phyloP scores from a whole-genome alignment of 2,113 vertebrate genomes.

The Crotalus viridis region DNA sequence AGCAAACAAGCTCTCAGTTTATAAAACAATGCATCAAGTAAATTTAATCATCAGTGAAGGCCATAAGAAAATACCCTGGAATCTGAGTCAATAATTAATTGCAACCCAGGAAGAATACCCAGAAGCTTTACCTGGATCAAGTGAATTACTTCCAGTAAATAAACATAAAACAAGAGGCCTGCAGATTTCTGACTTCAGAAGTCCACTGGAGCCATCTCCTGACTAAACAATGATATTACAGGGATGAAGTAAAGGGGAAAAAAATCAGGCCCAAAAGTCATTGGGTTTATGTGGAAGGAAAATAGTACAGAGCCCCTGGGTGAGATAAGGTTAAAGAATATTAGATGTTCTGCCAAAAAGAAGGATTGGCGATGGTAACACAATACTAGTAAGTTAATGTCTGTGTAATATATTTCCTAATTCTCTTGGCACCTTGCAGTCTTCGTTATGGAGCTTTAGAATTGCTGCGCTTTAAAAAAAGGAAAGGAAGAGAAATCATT shows the following conservation, averaged over 20 bases:
- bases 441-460: neutral
- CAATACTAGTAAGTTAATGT: neutral
- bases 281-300: neutral
- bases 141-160: neutral
- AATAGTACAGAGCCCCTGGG: neutral
- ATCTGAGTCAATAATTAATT: neutral
- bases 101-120: neutral
- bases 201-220: neutral
- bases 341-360: neutral
- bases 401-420: neutral
- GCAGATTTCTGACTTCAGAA: neutral
- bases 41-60: neutral
- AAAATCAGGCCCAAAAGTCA: neutral
- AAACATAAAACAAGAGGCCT: neutral
- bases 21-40: neutral
- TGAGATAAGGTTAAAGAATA: neutral
- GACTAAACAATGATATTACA: neutral
- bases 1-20: neutral
- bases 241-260: neutral
- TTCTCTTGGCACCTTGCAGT: neutral
- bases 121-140: neutral
- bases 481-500: neutral
- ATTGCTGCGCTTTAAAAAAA: neutral
- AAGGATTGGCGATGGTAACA: neutral
- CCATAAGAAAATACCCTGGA: neutral